Evolutionary conservation across 2,113 vertebrate genomes (phyloP).

Genomic region (Grammomys surdaster): DNA sequence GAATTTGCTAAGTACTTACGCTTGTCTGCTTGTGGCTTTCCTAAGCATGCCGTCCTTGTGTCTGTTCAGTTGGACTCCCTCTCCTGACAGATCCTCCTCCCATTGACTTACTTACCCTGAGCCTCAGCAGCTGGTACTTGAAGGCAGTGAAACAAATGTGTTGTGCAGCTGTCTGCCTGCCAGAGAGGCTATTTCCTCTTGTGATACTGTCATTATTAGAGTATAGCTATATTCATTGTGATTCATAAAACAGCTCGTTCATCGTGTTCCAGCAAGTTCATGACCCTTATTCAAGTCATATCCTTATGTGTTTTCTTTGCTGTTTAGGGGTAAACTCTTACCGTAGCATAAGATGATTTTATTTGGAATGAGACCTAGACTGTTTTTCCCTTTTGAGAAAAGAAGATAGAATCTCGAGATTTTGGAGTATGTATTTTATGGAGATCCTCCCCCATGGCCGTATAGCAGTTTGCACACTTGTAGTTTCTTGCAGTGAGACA

Average conservation of each 20-base stretch:
- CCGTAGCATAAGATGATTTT: slow-evolving; percentile 59
- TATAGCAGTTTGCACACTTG: slow-evolving; percentile 43
- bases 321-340: slow-evolving; percentile 47
- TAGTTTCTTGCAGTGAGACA: slow-evolving; percentile 50
- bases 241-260: slow-evolving; percentile 62
- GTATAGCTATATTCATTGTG: slow-evolving; percentile 6
- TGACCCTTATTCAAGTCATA: slow-evolving; percentile 42
- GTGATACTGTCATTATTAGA: slow-evolving; percentile 54
- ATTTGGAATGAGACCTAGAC: slow-evolving; percentile 25
- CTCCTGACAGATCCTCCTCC: slow-evolving; percentile 55
- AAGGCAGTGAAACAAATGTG: slow-evolving; percentile 71
- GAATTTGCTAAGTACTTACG: slow-evolving; percentile 31
- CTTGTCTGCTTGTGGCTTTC: slow-evolving; percentile 11
- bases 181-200: slow-evolving; percentile 78
- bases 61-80: slow-evolving; percentile 45
- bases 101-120: slow-evolving; percentile 75
- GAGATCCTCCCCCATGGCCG: background rate
- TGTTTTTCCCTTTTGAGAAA: slow-evolving; percentile 53
- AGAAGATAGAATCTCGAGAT: slow-evolving; percentile 51
- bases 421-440: slow-evolving; percentile 58
- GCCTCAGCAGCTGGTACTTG: slow-evolving; percentile 63
- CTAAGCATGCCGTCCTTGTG: background rate
- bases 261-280: slow-evolving; percentile 22
- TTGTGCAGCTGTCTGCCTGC: slow-evolving; percentile 73
- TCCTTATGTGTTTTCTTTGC: slow-evolving; percentile 58